Percentiles rank a stretch among this genome's conserved stretches.
Evolutionary conservation across 37 sponge, comb jelly and placozoan species (phyloP).

Genomic region (Haliclona indistincta): DNA sequence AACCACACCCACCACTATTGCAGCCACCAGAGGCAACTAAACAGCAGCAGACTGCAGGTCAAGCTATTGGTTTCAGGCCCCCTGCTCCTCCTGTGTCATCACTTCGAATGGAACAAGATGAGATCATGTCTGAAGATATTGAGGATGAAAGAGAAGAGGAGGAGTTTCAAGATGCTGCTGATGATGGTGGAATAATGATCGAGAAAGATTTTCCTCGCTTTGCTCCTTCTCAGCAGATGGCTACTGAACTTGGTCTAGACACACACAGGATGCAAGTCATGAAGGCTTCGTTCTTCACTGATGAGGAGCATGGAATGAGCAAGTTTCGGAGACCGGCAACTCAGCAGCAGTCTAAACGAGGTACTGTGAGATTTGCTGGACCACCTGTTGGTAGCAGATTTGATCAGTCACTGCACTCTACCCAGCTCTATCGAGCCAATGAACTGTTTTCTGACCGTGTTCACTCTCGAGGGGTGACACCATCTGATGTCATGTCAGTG

Average conservation of each 20-base stretch:
- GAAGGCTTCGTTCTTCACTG: constrained; percentile 88
- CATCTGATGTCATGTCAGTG: background rate
- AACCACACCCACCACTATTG: too few relatives aligned
- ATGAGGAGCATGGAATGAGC: background rate
- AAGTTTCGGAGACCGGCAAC: background rate
- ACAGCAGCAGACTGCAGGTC: background rate
- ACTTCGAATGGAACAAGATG: constrained; percentile 35
- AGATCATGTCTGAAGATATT: constrained; percentile 47
- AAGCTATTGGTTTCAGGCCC: background rate
- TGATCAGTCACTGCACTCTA: background rate
- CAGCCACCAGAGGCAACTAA: background rate
- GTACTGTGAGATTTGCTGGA: too few relatives aligned
- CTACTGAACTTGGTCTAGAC: constrained; percentile 41
- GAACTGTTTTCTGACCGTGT: too few relatives aligned
- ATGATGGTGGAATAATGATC: background rate
- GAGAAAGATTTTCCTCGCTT: background rate
- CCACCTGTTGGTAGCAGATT: background rate
- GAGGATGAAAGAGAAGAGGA: too few relatives aligned
- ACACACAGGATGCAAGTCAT: constrained; percentile 80
- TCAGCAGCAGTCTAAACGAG: background rate
- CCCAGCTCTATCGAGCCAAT: background rate
- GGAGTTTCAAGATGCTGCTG: constrained; percentile 5
- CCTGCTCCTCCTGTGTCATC: background rate
- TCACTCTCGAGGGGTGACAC: too few relatives aligned
- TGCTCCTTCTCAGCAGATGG: constrained; percentile 47